Conservation (phyloP, 2,113 vertebrate genomes). For the Copsychus sechellarum region DNA sequence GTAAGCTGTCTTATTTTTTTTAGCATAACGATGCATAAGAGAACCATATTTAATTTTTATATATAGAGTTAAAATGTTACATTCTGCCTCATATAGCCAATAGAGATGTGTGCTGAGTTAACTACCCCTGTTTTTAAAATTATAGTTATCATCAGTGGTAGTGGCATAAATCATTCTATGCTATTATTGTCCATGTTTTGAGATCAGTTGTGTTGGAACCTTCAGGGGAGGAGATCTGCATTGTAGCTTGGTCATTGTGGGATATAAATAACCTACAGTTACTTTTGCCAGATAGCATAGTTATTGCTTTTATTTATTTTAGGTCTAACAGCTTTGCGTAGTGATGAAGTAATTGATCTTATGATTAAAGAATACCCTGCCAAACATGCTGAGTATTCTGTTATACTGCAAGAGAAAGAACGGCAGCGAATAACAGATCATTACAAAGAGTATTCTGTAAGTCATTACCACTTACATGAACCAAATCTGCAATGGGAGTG, state of each 20-base stretch:
- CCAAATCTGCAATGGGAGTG: background rate
- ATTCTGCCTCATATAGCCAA: background rate
- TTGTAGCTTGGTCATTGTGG: background rate
- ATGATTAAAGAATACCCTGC: conserved; percentile 98
- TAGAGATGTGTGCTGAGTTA: background rate
- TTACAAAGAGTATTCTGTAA: conserved; percentile 96
- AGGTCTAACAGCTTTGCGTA: conserved; percentile 95
- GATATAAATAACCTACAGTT: background rate
- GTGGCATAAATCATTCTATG: background rate
- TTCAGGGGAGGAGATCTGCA: background rate
- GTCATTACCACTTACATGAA: conserved; percentile 40
- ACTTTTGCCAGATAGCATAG: background rate
- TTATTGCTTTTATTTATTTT: conserved; percentile 28
- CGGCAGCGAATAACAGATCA: conserved; percentile 91
- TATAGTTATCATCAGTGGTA: background rate
- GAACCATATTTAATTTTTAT: background rate
- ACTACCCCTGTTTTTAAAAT: background rate
- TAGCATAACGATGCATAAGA: background rate
- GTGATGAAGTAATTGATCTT: conserved; percentile 97
- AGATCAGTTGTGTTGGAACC: background rate
- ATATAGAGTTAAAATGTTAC: background rate
- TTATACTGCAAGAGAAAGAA: conserved; percentile 95
- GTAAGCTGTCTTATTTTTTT: background rate
- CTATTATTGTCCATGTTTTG: background rate
- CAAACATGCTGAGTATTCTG: conserved; percentile 96